Percentiles rank a stretch among this genome's conserved stretches.
Evolutionary conservation across 2,888 invertebrate species (phyloP).

Genomic region (Biston stratarius): DNA sequence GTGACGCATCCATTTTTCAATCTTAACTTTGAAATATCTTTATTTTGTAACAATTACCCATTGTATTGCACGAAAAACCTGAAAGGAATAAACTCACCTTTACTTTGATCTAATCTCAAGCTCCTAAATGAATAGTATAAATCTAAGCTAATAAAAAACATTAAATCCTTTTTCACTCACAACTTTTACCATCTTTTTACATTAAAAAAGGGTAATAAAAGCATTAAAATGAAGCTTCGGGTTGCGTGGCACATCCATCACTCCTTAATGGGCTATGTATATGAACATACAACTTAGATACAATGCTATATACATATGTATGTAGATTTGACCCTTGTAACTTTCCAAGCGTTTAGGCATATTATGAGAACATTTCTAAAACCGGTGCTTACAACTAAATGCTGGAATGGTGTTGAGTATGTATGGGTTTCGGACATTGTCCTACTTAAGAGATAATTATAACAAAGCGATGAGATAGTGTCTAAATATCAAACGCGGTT

Average conservation of each 20-base stretch:
- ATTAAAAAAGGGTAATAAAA: constrained; percentile 29
- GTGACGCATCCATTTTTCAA: too few relatives aligned
- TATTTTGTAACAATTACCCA: too few relatives aligned
- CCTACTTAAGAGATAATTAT: neutral
- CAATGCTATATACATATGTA: neutral
- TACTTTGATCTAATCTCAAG: neutral
- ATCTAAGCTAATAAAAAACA: constrained; percentile 7
- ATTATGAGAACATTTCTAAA: constrained; percentile 16
- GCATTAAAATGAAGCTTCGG: constrained; percentile 23
- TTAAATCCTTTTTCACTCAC: constrained; percentile 26
- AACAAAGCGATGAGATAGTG: too few relatives aligned
- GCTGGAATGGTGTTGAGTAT: neutral
- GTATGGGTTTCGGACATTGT: neutral
- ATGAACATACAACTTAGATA: constrained; percentile 11
- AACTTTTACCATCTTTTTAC: constrained; percentile 25
- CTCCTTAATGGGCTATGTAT: constrained; percentile 28
- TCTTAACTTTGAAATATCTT: too few relatives aligned
- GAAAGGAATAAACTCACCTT: neutral
- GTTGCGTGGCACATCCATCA: constrained; percentile 36
- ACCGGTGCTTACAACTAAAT: constrained; percentile 3
- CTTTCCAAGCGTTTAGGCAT: constrained; percentile 24
- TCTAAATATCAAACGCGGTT: too few relatives aligned
- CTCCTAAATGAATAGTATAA: constrained; percentile 8
- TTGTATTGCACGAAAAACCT: too few relatives aligned
- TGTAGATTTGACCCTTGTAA: constrained; percentile 24